Evolutionary conservation across 2,888 invertebrate species (phyloP).

Genomic region (Selenia dentaria): DNA sequence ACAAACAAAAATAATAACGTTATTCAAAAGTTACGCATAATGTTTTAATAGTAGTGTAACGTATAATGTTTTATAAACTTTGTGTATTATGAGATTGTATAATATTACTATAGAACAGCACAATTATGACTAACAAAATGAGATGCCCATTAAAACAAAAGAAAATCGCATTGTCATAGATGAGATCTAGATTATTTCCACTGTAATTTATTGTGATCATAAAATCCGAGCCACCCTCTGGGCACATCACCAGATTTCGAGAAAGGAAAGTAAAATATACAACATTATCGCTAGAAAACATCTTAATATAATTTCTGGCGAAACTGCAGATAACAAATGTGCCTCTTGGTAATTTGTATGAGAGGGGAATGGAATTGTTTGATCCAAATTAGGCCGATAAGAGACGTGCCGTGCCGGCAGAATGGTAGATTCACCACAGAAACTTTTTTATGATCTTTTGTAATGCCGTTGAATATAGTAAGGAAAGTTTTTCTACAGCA

Average conservation of each 20-base stretch:
- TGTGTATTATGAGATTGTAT: no score
- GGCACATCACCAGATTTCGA: conserved; percentile 47
- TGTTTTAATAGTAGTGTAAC: no score
- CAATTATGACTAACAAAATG: conserved; percentile 28
- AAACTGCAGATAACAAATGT: conserved; percentile 79
- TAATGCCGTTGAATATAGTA: conserved; percentile 36
- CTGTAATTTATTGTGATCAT: conserved; percentile 70
- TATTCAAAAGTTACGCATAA: no score
- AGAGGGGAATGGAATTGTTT: conserved; percentile 75
- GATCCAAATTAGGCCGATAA: conserved; percentile 79
- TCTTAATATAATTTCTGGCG: conserved; percentile 80
- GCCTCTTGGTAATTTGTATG: conserved; percentile 70
- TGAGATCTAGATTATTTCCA: conserved; percentile 66
- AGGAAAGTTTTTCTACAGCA: conserved; percentile 45
- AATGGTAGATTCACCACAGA: conserved; percentile 56
- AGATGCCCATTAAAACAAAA: conserved; percentile 35
- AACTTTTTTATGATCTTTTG: conserved; percentile 67
- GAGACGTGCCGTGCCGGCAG: conserved; percentile 61
- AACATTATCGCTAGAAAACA: conserved; percentile 73
- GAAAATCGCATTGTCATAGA: conserved; percentile 58
- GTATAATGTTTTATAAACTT: no score
- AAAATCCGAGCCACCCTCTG: conserved; percentile 59
- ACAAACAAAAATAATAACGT: conserved; percentile 45
- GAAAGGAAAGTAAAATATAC: conserved; percentile 67
- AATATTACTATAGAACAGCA: no score